Evolutionary conservation across 2,113 vertebrate genomes (phyloP), one percentile per base, ranked within the genome.

Genomic region (Bujurquina vittata): DNA sequence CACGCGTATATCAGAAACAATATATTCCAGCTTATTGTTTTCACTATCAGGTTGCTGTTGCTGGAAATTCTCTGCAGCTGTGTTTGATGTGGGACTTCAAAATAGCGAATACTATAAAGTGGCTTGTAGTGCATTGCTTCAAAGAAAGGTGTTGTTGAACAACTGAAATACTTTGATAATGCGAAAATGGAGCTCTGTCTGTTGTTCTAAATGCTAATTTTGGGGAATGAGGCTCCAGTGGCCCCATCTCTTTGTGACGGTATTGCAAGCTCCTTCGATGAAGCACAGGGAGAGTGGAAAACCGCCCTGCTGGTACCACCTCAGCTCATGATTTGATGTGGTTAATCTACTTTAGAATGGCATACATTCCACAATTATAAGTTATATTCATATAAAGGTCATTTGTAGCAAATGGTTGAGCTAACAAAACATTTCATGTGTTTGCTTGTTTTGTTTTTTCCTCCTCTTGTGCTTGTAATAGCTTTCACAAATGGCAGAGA

Each of bases 401-500:
- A 72, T 2, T 14, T 31, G 29, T n/a, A n/a, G 31, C 1, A 33
- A 54, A n/a, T n/a, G 46, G 26, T 5, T 72, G 67, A n/a, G 46
- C 29, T 72, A 31, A 72, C 49, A 31, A 72, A 72, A 3, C 23
- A 3, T 14, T 26, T 29, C 15, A 0, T 72, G 23, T 72, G 43
- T 69, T 69, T 8, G 35, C 35, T 37, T 37, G 35, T 37, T 35
- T 35, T 2, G 35, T 52, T 55, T 0, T 49, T 52, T 54, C 26
- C 33, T 72, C 67, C 46, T 29, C 46, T 72, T 46, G 31, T 31
- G 46, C 46, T 72, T 52, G 46, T 72, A 54, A 33, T 72, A 72
- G 52, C 67, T 33, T 72, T 72, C 46, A 46, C 67, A 72, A 72
- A 72, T 54, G 67, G 52, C 65, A 72, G 43, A 0, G 18, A 72